Conservation (phyloP, 2,113 vertebrate species). For the Oreochromis spilurus region DNA sequence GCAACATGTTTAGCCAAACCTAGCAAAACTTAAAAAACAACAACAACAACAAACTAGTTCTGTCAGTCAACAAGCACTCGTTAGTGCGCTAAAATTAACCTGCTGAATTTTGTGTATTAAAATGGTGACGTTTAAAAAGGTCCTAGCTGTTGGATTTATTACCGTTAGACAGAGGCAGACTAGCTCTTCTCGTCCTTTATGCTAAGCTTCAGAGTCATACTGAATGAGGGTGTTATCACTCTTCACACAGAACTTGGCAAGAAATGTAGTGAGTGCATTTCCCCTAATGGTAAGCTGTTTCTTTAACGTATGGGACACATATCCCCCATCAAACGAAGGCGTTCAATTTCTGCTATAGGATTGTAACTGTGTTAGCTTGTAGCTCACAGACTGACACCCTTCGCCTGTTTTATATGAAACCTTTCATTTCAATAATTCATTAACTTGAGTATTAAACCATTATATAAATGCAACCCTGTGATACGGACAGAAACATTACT, state of each 20-base stretch:
- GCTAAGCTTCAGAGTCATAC: neutral
- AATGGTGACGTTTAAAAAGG: neutral
- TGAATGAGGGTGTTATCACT: neutral
- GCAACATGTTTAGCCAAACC: neutral
- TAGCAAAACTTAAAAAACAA: neutral
- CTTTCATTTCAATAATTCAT: neutral
- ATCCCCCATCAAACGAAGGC: neutral
- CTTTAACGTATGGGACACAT: neutral
- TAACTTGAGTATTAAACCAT: neutral
- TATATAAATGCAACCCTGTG: constrained; percentile 32
- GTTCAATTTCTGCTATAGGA: neutral
- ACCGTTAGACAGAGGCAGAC: neutral
- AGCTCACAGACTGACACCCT: neutral
- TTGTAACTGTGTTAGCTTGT: neutral
- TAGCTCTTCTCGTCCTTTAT: neutral
- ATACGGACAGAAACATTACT: neutral
- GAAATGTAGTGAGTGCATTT: neutral
- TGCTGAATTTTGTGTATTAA: neutral
- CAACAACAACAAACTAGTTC: neutral
- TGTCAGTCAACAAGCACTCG: neutral
- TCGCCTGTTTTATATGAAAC: neutral
- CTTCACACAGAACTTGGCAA: neutral
- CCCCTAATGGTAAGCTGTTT: neutral
- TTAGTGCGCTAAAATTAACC: neutral
- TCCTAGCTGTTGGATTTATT: neutral